These are phyloP conservation scores for Apostichopus japonicus DNA, from an alignment of 35 echinoderm and acorn worm genomes.

Conservation along the genomic window DNA sequence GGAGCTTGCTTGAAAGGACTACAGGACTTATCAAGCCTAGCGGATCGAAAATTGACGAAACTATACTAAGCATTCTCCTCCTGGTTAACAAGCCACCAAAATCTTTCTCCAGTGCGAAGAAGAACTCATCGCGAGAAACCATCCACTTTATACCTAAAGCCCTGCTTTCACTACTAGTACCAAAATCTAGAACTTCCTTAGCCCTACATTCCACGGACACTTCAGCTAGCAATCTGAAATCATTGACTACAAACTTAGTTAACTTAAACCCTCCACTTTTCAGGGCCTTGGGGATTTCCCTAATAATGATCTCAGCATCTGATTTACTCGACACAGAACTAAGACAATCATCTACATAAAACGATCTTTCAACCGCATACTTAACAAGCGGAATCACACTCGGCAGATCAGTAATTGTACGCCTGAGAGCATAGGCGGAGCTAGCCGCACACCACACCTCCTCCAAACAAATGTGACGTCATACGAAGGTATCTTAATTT, in stretches of 20 bases:
- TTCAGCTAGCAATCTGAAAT: constrained; percentile 2
- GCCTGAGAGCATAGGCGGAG: constrained; percentile 18
- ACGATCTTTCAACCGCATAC: neutral
- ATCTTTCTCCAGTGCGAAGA: constrained; percentile 10
- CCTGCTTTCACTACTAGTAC: neutral
- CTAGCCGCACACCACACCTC: constrained; percentile 30
- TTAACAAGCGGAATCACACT: neutral
- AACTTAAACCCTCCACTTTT: constrained; percentile 54
- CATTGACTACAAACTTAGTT: constrained; percentile 62
- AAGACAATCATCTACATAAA: constrained; percentile 50
- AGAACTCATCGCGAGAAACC: constrained; percentile 33
- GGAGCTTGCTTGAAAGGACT: constrained; percentile 43
- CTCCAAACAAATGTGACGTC: constrained; percentile 23
- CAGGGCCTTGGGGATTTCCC: constrained; percentile 34
- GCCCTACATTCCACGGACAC: constrained; percentile 27
- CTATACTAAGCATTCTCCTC: constrained; percentile 65
- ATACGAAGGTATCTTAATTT: too few relatives aligned
- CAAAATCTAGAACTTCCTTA: constrained; percentile 39
- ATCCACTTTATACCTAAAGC: constrained; percentile 48
- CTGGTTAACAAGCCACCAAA: constrained; percentile 51
- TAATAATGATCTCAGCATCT: neutral
- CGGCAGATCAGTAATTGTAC: neutral
- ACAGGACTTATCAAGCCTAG: constrained; percentile 53
- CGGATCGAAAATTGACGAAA: constrained; percentile 67
- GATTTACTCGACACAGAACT: neutral